These are phyloP conservation scores for Odontamblyopus lacepedii DNA, from an alignment of 2,797 vertebrate genomes.

Conservation along the genomic window DNA sequence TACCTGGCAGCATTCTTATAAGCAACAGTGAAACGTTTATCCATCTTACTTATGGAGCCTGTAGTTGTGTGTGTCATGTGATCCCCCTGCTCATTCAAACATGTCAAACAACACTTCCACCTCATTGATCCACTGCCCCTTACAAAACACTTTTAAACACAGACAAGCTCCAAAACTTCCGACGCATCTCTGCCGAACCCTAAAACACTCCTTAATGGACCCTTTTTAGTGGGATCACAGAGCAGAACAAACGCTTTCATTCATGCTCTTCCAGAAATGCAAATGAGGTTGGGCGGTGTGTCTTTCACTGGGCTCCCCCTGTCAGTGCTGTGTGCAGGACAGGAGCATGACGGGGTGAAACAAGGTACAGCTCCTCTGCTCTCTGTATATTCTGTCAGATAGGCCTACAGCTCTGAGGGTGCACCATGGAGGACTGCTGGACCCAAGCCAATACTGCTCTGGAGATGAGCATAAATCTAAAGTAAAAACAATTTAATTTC, in stretches of 20 bases:
- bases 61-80: conserved; percentile 15
- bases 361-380: conserved; percentile 45
- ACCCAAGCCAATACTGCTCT: conserved; percentile 16
- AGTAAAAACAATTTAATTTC: background rate
- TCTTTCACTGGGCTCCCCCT: conserved; percentile 67
- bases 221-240: conserved; percentile 60
- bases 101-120: conserved; percentile 20
- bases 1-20: conserved; percentile 20
- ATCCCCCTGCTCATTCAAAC: conserved; percentile 29
- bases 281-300: conserved; percentile 63
- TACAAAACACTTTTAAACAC: conserved; percentile 21
- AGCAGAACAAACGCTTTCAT: conserved; percentile 73
- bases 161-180: conserved; percentile 57
- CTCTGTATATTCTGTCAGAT: conserved; percentile 35
- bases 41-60: conserved; percentile 16
- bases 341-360: conserved; percentile 41
- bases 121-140: conserved; percentile 31
- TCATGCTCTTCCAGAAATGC: conserved; percentile 76
- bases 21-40: conserved; percentile 24
- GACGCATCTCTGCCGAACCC: conserved; percentile 43
- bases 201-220: conserved; percentile 70
- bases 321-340: conserved; percentile 55
- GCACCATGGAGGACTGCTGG: conserved; percentile 26
- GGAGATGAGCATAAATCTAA: background rate
- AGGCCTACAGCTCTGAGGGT: conserved; percentile 25